Percentiles rank a stretch among this genome's conserved stretches.
Conservation (phyloP, 2,797 vertebrate genomes). For the Gila robusta region DNA sequence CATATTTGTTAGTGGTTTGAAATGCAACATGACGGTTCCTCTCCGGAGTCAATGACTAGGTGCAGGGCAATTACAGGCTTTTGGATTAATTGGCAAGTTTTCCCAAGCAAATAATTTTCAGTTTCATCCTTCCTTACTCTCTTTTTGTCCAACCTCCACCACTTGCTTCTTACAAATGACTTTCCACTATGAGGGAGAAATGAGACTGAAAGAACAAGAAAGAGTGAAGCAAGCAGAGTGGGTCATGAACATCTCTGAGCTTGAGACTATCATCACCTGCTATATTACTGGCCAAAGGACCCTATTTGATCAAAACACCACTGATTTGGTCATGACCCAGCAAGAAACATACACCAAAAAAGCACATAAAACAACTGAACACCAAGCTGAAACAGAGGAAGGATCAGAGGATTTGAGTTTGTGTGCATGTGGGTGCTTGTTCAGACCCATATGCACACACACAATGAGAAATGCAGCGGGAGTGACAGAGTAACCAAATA, state of each 20-base stretch:
- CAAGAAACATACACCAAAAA: background rate
- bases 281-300: background rate
- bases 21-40: background rate
- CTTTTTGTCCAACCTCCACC: conserved; percentile 11
- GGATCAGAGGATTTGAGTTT: conserved; percentile 17
- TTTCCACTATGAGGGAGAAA: conserved; percentile 18
- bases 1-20: background rate
- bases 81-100: conserved; percentile 23
- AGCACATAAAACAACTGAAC: conserved; percentile 4
- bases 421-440: background rate
- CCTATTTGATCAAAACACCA: conserved; percentile 5
- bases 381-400: conserved; percentile 27
- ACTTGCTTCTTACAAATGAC: background rate
- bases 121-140: conserved; percentile 50
- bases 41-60: conserved; percentile 28
- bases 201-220: conserved; percentile 28
- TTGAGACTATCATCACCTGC: background rate
- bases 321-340: conserved; percentile 43
- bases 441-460: conserved; percentile 20
- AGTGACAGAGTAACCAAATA: conserved; percentile 54
- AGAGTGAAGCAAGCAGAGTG: background rate
- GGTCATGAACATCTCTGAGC: conserved; percentile 23
- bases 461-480: background rate
- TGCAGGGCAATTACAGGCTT: background rate
- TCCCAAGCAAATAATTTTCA: conserved; percentile 36